A percentile compares a stretch with the other conserved stretches of the same genome.
Evolutionary conservation across 1,140 invertebrate genomes (phyloP).

Genomic region (Drosophila triauraria): DNA sequence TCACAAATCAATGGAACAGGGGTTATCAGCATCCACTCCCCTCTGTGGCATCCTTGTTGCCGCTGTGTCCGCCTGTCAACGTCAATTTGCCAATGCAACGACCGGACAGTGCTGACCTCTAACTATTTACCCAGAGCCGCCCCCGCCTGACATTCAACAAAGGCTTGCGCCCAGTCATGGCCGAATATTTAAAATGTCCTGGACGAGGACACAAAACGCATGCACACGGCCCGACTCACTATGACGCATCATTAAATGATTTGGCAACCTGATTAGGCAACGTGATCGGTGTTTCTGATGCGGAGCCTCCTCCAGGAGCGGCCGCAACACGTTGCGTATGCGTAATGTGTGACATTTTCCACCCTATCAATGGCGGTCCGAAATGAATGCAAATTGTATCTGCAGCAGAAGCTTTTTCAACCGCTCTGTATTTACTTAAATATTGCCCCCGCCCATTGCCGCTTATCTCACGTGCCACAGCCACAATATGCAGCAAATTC

Average conservation of each 20-base stretch:
- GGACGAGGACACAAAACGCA: neutral
- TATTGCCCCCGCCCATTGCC: constrained; percentile 55
- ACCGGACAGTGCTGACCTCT: constrained; percentile 32
- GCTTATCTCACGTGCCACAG: constrained; percentile 75
- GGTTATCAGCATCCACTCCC: constrained; percentile 20
- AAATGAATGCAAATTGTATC: constrained; percentile 53
- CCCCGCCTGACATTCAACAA: constrained; percentile 21
- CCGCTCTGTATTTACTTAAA: constrained; percentile 42
- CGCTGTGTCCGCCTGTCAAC: constrained; percentile 52
- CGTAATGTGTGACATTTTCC: constrained; percentile 49
- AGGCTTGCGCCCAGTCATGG: constrained; percentile 33
- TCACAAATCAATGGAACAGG: constrained; percentile 57
- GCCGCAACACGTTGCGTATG: constrained; percentile 66
- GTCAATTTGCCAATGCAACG: constrained; percentile 62
- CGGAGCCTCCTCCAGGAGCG: neutral
- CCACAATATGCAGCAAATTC: constrained; percentile 21
- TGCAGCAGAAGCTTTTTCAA: constrained; percentile 29
- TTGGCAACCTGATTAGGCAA: constrained; percentile 65
- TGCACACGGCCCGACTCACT: neutral
- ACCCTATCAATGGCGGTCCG: constrained; percentile 42
- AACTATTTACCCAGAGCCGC: constrained; percentile 1
- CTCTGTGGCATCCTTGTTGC: constrained; percentile 16
- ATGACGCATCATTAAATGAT: constrained; percentile 70
- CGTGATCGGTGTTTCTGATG: constrained; percentile 61
- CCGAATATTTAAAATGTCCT: constrained; percentile 50